Conservation (phyloP, 2,888 invertebrate species). For the Cheilosia vulpina region DNA sequence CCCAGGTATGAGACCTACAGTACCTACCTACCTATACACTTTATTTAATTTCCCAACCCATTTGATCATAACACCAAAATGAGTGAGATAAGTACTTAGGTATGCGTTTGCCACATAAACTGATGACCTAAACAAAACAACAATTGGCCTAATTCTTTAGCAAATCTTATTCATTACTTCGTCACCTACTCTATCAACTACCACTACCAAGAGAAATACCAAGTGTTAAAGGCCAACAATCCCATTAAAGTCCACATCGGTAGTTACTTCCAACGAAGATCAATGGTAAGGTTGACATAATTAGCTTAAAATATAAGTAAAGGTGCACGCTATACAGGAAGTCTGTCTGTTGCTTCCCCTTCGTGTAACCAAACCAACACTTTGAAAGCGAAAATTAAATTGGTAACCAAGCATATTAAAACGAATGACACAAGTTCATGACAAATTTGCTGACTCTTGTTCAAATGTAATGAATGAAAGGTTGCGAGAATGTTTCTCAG, state of each 20-base stretch:
- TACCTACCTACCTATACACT: too few species aligned
- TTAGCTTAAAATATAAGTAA: conserved; percentile 48
- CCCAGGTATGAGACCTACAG: too few species aligned
- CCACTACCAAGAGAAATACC: neutral
- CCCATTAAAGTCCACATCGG: conserved; percentile 15
- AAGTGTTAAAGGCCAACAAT: conserved; percentile 5
- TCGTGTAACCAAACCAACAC: neutral
- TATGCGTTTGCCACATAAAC: too few species aligned
- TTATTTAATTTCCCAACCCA: too few species aligned
- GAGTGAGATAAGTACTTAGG: too few species aligned
- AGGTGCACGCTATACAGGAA: neutral
- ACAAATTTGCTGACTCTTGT: conserved; percentile 24
- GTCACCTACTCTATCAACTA: neutral
- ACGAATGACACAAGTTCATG: conserved; percentile 21
- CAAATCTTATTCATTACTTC: neutral
- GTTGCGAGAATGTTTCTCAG: neutral
- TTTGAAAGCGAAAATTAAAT: neutral
- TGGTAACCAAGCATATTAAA: neutral
- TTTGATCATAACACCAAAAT: too few species aligned
- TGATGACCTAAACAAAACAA: too few species aligned
- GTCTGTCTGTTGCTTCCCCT: neutral
- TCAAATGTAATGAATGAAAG: conserved; percentile 5
- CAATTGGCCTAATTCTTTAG: neutral
- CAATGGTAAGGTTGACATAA: conserved; percentile 66
- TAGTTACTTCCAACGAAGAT: conserved; percentile 43